phyloP scores from a whole-genome alignment of 1,140 invertebrate genomes.

The Ostrea denselamellosa region DNA sequence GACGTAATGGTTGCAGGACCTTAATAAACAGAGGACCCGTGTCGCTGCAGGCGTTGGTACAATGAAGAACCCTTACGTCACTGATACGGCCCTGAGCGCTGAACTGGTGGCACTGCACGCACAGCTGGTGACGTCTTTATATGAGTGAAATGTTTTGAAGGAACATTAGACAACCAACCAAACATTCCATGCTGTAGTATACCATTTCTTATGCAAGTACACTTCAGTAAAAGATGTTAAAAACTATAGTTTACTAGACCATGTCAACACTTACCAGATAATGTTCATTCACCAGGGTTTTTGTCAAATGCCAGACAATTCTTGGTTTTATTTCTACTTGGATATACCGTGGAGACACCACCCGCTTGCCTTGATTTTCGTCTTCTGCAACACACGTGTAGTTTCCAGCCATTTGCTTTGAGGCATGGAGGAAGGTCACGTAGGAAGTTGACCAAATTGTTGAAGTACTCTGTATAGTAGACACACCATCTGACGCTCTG shows the following conservation, averaged over 20 bases:
- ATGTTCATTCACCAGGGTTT: background rate
- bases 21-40: no score
- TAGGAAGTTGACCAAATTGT: background rate
- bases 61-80: no score
- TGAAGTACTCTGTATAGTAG: background rate
- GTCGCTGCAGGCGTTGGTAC: no score
- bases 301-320: background rate
- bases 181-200: background rate
- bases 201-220: background rate
- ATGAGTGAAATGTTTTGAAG: no score
- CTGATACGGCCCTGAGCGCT: no score
- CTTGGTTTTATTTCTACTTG: constrained; percentile 1
- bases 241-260: background rate
- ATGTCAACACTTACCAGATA: background rate
- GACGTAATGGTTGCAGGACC: no score
- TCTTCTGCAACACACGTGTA: background rate
- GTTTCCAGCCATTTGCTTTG: background rate
- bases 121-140: no score
- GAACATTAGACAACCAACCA: no score
- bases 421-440: background rate
- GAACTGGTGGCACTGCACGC: background rate
- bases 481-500: background rate
- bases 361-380: background rate
- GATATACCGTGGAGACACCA: background rate
- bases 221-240: no score